Conservation (phyloP, 1,140 invertebrate species). For the Drosophila nikananu region DNA sequence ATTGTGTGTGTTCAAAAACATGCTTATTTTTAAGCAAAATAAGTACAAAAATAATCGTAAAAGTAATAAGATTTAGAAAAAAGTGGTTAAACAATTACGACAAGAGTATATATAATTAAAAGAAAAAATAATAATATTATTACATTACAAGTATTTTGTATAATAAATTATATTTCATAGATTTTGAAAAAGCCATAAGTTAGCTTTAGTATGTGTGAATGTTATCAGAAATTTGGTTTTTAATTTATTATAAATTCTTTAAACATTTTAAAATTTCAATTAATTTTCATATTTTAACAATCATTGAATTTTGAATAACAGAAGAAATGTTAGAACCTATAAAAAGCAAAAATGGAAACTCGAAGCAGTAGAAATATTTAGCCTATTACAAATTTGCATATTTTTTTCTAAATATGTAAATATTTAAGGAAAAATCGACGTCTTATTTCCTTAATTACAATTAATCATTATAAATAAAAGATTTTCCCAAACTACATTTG, state of each 20-base stretch:
- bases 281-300: background rate
- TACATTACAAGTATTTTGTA: background rate
- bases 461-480: background rate
- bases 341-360: background rate
- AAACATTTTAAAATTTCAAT: background rate
- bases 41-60: background rate
- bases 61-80: background rate
- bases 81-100: background rate
- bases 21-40: constrained; percentile 3
- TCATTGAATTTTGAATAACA: too few relatives aligned
- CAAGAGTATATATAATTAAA: background rate
- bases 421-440: too few relatives aligned
- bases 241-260: background rate
- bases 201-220: background rate
- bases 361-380: background rate
- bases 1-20: constrained; percentile 4
- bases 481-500: background rate
- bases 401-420: background rate
- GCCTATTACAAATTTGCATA: background rate
- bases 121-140: too few relatives aligned
- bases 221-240: background rate
- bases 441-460: background rate
- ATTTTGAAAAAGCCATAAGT: background rate
- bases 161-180: background rate
- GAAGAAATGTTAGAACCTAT: background rate